Base-by-base conservation (phyloP, 1,140 invertebrate species). In the Bombus waltoni region DNA sequence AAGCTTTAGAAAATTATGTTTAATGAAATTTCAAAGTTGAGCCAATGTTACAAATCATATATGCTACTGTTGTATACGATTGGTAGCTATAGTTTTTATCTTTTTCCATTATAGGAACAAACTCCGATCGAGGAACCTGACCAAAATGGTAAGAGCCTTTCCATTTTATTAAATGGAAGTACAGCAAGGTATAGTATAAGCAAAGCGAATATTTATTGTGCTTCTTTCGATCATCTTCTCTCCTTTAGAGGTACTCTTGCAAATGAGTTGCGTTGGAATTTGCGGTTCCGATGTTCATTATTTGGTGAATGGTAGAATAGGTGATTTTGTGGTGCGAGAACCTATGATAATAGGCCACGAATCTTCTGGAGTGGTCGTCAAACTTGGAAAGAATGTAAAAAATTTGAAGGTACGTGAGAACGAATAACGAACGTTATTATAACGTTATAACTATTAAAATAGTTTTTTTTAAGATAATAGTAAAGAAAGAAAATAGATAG, bases 251-350 rank as follows among this genome's bases (percentile, higher is more conserved):
- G 98, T 99, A 3, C 96, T 99, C 15, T 90, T 99, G 13, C 96
- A 97, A 85, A 99, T 99, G 97, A 97, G 97, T 87, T 97, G 97
- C 88, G 98, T 99, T 73, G 99, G 99, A 66, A 99, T 99, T 89
- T 99, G 99, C 94, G 99, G 99, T 0, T 99, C 98, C 1, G 98
- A 99, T 95, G 98, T 99, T 10, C 98, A 99, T 94, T 99, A 99
- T 95, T 97, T 98, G 94, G 96, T 97, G 10, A 93, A 97, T 87
- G 99, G 99, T 28, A 92, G 96, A 38, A 99, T 99, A 93, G 98
- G 97, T 0, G 96, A 97, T 90, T 99, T 98, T 92, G 95, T 98
- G 25, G 96, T 99, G 0, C 96, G 97, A 73, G 95, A 97, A 87
- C 98, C 98, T 25, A 98, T 99, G 98, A 96, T 99, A 68, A 97